Evolutionary conservation across 2,888 invertebrate species (phyloP).

Genomic region (Dicycla oo): DNA sequence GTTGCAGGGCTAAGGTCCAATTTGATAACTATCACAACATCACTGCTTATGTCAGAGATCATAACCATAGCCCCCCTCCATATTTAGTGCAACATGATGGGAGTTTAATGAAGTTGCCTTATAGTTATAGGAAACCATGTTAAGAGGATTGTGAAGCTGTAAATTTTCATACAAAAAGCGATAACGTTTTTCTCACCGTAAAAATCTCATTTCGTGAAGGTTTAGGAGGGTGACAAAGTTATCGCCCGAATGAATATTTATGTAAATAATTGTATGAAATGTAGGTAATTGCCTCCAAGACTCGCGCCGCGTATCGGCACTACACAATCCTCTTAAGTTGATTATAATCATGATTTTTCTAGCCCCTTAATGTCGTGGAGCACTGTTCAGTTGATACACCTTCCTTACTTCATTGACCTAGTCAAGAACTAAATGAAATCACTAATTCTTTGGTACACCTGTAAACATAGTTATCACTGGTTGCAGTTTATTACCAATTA

Average conservation of each 20-base stretch:
- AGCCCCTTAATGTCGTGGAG: background rate
- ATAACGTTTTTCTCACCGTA: no score
- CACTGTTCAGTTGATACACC: background rate
- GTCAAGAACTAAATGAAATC: background rate
- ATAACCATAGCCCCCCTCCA: conserved; percentile 66
- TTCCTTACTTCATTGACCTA: background rate
- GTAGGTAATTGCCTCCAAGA: no score
- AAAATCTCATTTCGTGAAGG: no score
- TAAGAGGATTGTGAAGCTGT: no score
- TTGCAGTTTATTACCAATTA: background rate
- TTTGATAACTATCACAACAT: conserved; percentile 58
- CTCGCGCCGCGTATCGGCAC: no score
- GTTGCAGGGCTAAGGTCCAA: conserved; percentile 67
- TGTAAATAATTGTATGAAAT: no score
- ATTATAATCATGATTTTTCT: background rate
- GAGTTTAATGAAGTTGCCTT: conserved; percentile 22
- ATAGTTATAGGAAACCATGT: background rate
- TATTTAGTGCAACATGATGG: conserved; percentile 49
- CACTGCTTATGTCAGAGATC: conserved; percentile 53
- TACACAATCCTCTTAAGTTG: no score
- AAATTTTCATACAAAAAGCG: no score
- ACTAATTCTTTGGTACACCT: background rate
- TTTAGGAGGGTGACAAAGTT: no score
- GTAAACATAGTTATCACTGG: no score
- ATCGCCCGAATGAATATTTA: no score